Evolutionary conservation across 2,797 vertebrate species (phyloP).

Genomic region (Pangasius krempfi): DNA sequence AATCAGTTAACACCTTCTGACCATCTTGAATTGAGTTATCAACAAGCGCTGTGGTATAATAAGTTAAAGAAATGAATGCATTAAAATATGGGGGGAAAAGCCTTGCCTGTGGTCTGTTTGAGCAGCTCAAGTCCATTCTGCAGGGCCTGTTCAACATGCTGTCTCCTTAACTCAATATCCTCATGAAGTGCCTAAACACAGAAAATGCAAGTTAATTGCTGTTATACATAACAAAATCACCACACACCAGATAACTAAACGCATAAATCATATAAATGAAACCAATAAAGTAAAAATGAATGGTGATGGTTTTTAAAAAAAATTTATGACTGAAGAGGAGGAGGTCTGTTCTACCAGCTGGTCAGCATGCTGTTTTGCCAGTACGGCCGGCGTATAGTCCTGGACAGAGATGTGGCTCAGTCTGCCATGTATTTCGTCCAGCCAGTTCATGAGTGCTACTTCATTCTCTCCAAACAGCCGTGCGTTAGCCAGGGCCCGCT

Average conservation of each 20-base stretch:
- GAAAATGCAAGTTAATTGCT: slow-evolving; percentile 24
- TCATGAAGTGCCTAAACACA: slow-evolving; percentile 84
- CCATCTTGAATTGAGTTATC: not conserved
- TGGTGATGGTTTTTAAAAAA: slow-evolving; percentile 34
- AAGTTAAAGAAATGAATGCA: not conserved
- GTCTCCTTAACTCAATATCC: slow-evolving; percentile 87
- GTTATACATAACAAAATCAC: slow-evolving; percentile 8
- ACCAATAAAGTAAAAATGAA: not conserved
- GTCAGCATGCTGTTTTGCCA: slow-evolving; percentile 86
- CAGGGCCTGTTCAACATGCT: slow-evolving; percentile 90
- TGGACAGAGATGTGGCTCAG: slow-evolving; percentile 85
- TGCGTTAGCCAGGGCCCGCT: slow-evolving; percentile 92
- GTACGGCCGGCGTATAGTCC: slow-evolving; percentile 82
- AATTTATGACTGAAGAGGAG: slow-evolving; percentile 72
- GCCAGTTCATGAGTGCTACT: slow-evolving; percentile 98
- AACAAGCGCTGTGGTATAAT: not conserved
- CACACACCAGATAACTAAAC: slow-evolving; percentile 20
- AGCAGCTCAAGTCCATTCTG: slow-evolving; percentile 93
- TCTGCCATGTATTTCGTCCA: slow-evolving; percentile 84
- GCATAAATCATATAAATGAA: not conserved
- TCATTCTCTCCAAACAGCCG: slow-evolving; percentile 96
- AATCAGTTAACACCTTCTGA: not conserved
- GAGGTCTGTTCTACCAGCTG: slow-evolving; percentile 84
- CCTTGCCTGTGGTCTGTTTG: slow-evolving; percentile 95
- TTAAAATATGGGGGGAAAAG: not conserved